Conservation (phyloP, 2,888 invertebrate genomes). For the Polydesmus complanatus region DNA sequence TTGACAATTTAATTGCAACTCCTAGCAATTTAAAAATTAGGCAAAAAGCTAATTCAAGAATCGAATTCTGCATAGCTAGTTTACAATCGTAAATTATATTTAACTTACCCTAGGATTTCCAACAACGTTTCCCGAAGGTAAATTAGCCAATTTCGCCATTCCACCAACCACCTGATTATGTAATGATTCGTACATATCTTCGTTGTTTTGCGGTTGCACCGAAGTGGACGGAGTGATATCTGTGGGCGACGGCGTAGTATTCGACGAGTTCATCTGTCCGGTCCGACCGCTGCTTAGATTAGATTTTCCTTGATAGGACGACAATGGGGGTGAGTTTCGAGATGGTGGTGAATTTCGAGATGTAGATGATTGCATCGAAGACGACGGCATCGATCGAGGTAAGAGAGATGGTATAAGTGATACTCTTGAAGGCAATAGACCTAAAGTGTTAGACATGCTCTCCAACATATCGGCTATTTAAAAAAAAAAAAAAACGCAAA, state of each 20-base stretch:
- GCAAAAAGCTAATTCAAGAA: neutral
- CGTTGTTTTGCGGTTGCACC: slow-evolving; percentile 6
- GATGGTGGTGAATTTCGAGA: neutral
- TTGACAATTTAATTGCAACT: neutral
- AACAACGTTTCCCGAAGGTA: slow-evolving; percentile 20
- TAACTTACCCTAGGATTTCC: slow-evolving; percentile 16
- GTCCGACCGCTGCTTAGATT: neutral
- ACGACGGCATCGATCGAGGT: neutral
- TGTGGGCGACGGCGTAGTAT: neutral
- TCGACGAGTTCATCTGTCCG: neutral
- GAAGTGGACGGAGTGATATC: neutral
- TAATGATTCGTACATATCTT: slow-evolving; percentile 20
- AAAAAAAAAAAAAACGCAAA: neutral
- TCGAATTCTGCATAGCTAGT: neutral
- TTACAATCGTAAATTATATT: neutral
- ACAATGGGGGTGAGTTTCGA: neutral
- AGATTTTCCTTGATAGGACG: neutral
- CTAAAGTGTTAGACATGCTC: slow-evolving; percentile 9
- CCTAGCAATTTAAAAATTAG: neutral
- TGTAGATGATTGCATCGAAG: neutral
- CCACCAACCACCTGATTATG: slow-evolving; percentile 21
- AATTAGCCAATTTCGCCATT: slow-evolving; percentile 20
- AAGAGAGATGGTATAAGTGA: neutral
- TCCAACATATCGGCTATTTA: slow-evolving; percentile 11
- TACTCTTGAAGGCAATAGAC: neutral